Conservation (phyloP, 2,113 vertebrate genomes). For the Periophthalmodon schlosseri region DNA sequence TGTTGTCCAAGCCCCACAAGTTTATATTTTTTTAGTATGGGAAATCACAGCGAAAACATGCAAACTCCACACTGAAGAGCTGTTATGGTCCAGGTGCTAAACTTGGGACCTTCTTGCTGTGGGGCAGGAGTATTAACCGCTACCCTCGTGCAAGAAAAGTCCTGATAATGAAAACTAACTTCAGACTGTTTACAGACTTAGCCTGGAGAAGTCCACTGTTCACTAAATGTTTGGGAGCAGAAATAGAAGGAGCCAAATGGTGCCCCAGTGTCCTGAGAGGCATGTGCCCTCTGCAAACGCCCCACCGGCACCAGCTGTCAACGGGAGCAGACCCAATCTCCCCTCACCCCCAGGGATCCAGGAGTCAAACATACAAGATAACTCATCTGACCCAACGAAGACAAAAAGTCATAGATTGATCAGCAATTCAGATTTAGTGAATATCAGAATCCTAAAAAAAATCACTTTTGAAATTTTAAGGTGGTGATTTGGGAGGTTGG, state of each 20-base stretch:
- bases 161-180: background rate
- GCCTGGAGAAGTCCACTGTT: conserved; percentile 47
- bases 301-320: conserved; percentile 75
- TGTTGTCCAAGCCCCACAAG: too few relatives aligned
- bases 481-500: too few relatives aligned
- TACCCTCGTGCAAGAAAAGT: background rate
- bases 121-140: too few relatives aligned
- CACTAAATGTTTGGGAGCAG: conserved; percentile 42
- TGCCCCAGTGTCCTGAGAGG: conserved; percentile 61
- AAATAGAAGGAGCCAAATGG: conserved; percentile 72
- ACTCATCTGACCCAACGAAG: conserved; percentile 48
- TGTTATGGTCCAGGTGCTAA: too few relatives aligned
- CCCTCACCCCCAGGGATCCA: conserved; percentile 35
- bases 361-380: conserved; percentile 7
- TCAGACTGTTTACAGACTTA: background rate
- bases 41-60: too few relatives aligned
- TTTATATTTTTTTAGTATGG: too few relatives aligned
- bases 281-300: conserved; percentile 76
- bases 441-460: too few relatives aligned
- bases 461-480: too few relatives aligned
- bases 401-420: background rate
- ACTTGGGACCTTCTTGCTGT: too few relatives aligned
- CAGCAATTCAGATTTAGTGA: too few relatives aligned
- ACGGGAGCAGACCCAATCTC: conserved; percentile 73
- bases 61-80: too few relatives aligned